Evolutionary conservation across 2,113 vertebrate species (phyloP).

Genomic region (human (Homo sapiens)): GRCh38 chr6:17896001-17896500

Average conservation of each 20-base stretch:
- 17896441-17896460: neutral
- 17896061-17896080: neutral
- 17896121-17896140: neutral
- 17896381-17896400: slow-evolving; percentile 18
- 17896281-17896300: neutral
- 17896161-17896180: neutral
- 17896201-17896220: neutral
- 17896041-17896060: neutral
- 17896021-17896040: neutral
- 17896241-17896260: rapidly evolving
- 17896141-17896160: neutral
- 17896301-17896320: neutral
- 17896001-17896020: neutral
- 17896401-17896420: slow-evolving; percentile 35
- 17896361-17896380: neutral
- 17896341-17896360: slow-evolving; percentile 2
- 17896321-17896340: neutral
- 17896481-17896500: neutral
- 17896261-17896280: neutral
- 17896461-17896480: neutral
- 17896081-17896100: neutral
- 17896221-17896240: neutral
- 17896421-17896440: neutral
- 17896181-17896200: neutral
- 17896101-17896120: neutral